phyloP scores from a whole-genome alignment of 2,888 invertebrate species.

The Crocallis elinguaria region DNA sequence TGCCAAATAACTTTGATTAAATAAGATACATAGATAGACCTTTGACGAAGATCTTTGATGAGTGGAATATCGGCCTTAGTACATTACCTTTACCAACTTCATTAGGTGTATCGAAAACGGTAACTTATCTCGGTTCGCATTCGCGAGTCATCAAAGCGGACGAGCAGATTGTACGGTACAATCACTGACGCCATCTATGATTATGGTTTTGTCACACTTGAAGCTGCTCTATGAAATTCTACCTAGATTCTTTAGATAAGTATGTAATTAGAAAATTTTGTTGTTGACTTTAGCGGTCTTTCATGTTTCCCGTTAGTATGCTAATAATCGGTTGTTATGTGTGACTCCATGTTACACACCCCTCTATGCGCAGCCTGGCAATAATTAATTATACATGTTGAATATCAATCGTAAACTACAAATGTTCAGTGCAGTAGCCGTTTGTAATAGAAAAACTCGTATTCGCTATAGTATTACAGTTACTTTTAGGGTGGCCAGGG shows the following conservation, averaged over 20 bases:
- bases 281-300: neutral
- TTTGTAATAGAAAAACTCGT: neutral
- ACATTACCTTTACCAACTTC: slow-evolving; percentile 28
- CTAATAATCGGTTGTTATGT: slow-evolving; percentile 13
- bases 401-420: slow-evolving; percentile 7
- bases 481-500: neutral
- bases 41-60: no score
- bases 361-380: neutral
- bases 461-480: neutral
- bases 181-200: slow-evolving; percentile 55
- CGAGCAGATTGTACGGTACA: slow-evolving; percentile 55
- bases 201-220: slow-evolving; percentile 62
- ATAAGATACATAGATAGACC: no score
- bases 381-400: slow-evolving; percentile 7
- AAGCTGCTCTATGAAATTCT: slow-evolving; percentile 21
- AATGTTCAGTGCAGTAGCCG: slow-evolving; percentile 1
- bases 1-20: no score
- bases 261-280: neutral
- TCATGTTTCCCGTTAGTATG: slow-evolving; percentile 3
- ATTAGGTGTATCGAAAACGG: slow-evolving; percentile 47
- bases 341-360: slow-evolving; percentile 2
- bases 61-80: slow-evolving; percentile 35
- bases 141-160: slow-evolving; percentile 59
- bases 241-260: neutral
- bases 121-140: slow-evolving; percentile 50